These are phyloP conservation scores for Lamproptera curius DNA, from an alignment of 2,888 invertebrate species.

Conservation along the genomic window DNA sequence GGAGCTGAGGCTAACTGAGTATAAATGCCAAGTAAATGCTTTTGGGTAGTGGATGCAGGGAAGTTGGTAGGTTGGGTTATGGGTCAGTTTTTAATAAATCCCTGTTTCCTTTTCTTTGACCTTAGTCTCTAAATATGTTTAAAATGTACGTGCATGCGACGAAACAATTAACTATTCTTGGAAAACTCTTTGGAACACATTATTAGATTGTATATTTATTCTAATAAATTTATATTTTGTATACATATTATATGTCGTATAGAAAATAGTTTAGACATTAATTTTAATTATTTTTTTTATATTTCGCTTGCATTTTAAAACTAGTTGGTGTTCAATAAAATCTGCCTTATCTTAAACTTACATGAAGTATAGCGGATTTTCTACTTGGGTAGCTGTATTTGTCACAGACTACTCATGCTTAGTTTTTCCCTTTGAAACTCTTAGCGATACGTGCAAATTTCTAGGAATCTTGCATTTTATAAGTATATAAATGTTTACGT, in stretches of 20 bases:
- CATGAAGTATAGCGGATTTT: constrained; percentile 3
- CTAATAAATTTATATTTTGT: constrained; percentile 24
- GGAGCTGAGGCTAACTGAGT: neutral
- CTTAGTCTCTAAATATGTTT: constrained; percentile 40
- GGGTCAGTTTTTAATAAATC: constrained; percentile 47
- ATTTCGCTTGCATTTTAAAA: constrained; percentile 54
- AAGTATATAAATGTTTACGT: constrained; percentile 2
- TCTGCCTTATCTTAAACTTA: constrained; percentile 41
- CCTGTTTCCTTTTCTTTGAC: constrained; percentile 60
- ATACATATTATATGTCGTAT: constrained; percentile 35
- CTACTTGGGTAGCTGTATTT: neutral
- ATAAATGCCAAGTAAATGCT: constrained; percentile 26
- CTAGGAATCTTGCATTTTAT: neutral
- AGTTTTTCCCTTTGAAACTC: neutral
- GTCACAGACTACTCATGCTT: neutral
- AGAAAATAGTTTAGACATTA: constrained; percentile 40
- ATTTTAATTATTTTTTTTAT: constrained; percentile 31
- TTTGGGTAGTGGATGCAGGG: constrained; percentile 22
- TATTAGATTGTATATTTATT: constrained; percentile 35
- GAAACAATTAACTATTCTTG: constrained; percentile 49
- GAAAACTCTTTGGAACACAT: constrained; percentile 73
- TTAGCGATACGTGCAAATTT: constrained; percentile 4
- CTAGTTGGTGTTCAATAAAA: constrained; percentile 70
- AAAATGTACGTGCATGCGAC: constrained; percentile 41
- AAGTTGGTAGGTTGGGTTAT: constrained; percentile 28